These are phyloP conservation scores for Trichomycterus rosablanca DNA, from an alignment of 2,113 vertebrate species.

Conservation along the genomic window DNA sequence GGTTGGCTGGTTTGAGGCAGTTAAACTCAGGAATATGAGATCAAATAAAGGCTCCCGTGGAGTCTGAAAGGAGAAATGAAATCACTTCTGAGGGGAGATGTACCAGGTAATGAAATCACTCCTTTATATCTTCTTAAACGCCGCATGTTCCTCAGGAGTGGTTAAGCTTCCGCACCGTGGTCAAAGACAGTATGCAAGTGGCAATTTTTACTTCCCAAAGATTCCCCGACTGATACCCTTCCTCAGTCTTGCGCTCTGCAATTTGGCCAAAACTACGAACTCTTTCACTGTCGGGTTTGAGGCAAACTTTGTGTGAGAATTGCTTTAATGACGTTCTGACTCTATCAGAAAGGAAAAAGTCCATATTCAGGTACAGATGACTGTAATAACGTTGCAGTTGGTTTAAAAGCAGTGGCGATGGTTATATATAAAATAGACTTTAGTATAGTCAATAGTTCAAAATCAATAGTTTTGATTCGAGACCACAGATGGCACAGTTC, in stretches of 20 bases:
- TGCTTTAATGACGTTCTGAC: conserved; percentile 65
- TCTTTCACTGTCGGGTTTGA: conserved; percentile 69
- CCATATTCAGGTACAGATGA: conserved; percentile 61
- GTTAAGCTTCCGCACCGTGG: conserved; percentile 58
- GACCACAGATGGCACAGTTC: conserved; percentile 47
- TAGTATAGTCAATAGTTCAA: too few relatives aligned
- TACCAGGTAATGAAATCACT: conserved; percentile 77
- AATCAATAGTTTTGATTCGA: conserved; percentile 54
- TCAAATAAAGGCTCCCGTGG: conserved; percentile 76
- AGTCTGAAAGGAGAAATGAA: conserved; percentile 72
- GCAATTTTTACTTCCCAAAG: conserved; percentile 69
- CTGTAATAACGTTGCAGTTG: conserved; percentile 61
- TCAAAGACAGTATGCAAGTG: conserved; percentile 71
- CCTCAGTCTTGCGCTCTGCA: conserved; percentile 62
- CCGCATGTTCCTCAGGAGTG: conserved; percentile 68
- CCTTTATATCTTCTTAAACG: conserved; percentile 77
- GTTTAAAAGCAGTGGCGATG: conserved; percentile 44
- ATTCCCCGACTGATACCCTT: conserved; percentile 64
- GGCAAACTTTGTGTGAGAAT: conserved; percentile 60
- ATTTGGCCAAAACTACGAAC: conserved; percentile 67
- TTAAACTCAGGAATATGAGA: conserved; percentile 73
- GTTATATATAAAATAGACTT: conserved; percentile 25
- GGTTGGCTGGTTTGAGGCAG: conserved; percentile 68
- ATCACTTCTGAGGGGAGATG: conserved; percentile 71
- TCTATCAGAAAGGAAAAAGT: conserved; percentile 60